Evolutionary conservation across 2,113 vertebrate genomes (phyloP).

Genomic region (Hydrochoerus hydrochaeris): DNA sequence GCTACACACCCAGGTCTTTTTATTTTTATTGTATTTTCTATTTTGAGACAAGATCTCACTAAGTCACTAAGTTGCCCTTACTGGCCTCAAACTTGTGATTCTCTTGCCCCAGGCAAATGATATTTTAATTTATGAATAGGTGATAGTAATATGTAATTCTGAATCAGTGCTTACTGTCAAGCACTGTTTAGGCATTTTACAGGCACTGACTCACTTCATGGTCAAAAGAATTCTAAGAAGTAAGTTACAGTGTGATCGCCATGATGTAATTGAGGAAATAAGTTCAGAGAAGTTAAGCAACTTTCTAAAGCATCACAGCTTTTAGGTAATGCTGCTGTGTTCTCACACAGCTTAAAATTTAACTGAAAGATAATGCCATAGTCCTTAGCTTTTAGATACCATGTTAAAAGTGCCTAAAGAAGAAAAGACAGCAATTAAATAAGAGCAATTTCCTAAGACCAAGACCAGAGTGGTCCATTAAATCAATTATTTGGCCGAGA

Average conservation of each 20-base stretch:
- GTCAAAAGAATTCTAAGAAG: not conserved
- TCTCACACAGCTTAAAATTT: not conserved
- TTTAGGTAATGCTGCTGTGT: not conserved
- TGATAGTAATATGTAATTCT: not conserved
- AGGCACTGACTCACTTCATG: slow-evolving; percentile 6
- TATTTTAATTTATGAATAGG: not conserved
- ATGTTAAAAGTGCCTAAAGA: not conserved
- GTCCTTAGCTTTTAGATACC: not conserved
- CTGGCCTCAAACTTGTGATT: not conserved
- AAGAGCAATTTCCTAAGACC: not conserved
- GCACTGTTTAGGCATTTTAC: slow-evolving; percentile 8
- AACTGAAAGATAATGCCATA: not conserved
- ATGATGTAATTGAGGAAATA: slow-evolving; percentile 5
- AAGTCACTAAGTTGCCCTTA: not conserved
- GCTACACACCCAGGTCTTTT: not conserved
- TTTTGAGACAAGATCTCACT: not conserved
- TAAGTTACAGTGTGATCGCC: not conserved
- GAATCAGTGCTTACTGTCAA: not conserved
- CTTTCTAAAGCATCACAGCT: not conserved
- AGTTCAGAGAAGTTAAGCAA: slow-evolving; percentile 39
- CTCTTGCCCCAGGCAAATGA: not conserved
- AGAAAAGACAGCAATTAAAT: not conserved
- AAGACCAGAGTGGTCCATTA: not conserved
- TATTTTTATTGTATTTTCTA: not conserved
- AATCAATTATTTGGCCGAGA: slow-evolving; percentile 20